Conservation (phyloP, 2,888 invertebrate species). For the Diaphora mendica region DNA sequence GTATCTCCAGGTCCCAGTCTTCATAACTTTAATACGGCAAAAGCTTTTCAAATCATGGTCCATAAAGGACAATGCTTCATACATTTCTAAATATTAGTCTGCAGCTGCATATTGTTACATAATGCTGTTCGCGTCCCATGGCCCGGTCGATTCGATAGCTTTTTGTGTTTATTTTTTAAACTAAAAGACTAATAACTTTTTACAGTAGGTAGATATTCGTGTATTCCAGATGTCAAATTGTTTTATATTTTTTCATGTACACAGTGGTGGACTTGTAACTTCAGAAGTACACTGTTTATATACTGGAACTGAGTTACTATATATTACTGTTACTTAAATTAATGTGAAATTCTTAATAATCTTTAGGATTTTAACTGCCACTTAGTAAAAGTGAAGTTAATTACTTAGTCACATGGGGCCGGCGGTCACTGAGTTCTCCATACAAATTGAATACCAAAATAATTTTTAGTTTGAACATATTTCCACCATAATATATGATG, state of each 20-base stretch:
- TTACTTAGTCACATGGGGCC: too few species aligned
- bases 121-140: background rate
- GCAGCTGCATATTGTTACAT: background rate
- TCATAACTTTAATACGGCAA: background rate
- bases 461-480: too few species aligned
- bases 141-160: background rate
- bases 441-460: too few species aligned
- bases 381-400: background rate
- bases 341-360: too few species aligned
- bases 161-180: background rate
- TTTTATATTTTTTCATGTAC: background rate
- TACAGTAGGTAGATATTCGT: background rate
- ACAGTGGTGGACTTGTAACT: background rate
- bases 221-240: background rate
- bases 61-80: background rate
- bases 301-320: too few species aligned
- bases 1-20: too few species aligned
- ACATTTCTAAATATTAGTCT: background rate
- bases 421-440: too few species aligned
- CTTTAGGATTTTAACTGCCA: too few species aligned
- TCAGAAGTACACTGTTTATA: too few species aligned
- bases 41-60: background rate
- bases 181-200: background rate
- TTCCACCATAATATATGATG: too few species aligned
- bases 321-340: too few species aligned